Evolutionary conservation across 2,113 vertebrate genomes (phyloP), one percentile per base, ranked within the genome.

Genomic region (Hippocampus abdominalis): DNA sequence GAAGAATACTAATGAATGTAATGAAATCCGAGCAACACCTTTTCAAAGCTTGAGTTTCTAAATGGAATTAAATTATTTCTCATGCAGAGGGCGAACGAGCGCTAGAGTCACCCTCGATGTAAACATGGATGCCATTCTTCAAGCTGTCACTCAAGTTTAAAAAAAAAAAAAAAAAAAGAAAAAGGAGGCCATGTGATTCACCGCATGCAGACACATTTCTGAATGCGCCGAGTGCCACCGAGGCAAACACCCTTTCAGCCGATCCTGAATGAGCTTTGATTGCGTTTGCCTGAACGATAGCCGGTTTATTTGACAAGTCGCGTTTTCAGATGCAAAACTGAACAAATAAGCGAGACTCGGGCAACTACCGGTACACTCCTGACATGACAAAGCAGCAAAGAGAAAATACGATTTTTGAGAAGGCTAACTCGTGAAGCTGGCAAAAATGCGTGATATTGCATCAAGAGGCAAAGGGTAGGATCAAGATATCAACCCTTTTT

Each of bases 291-390:
- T 63, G 59, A 75, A 77, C 76, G 67, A 71, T 25, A 42, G 68
- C 39, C 71, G 74, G 68, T 83, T 66, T 70, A 44, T 72, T 75
- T 80, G 62, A 66, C 36, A 5, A 78, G 51, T 60, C 59, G 74
- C 59, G 72, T 83, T 81, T 89, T 89, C 78, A 87, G 82, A 89
- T 89, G 87, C 79, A 85, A 88, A 90, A 80, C 70, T 71, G n/a
- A 69, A 71, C 81, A 77, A 82, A 85, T 78, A 83, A 46, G 69
- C 71, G 70, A 15, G 62, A 42, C 73, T 51, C 72, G 29, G 70
- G n/a, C 48, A 74, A 79, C 32, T 36, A 36, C 32, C 32, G 32
- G 32, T 36, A 36, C 32, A 36, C 32, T 36, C 32, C 32, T 32
- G 5, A 32, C 32, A 32, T 32, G 32, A 32, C 32, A 68, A 25